Evolutionary conservation across 2,888 invertebrate species (phyloP), one percentile per base, ranked within the genome.

Genomic region (Crossocerus cetratus): DNA sequence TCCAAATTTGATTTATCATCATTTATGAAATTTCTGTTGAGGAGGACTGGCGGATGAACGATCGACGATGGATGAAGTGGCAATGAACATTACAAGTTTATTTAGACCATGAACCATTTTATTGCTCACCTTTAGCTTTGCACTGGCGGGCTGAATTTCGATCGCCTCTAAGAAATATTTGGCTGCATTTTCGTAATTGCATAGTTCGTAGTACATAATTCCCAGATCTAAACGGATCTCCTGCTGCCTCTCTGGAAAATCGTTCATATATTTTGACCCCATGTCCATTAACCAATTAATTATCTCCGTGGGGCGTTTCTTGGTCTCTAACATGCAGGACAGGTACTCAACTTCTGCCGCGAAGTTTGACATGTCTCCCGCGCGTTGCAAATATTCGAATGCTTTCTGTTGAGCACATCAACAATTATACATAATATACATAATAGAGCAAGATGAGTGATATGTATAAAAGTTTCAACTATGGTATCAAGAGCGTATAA

Each of bases 331-430:
- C 65, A 54, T 58, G 69, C 11, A 44, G 3, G 18, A 60, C 44
- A 32, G 23, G 23, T 74, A 74, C 0, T 42, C 13, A 0, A 61
- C 1, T 8, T 70, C 69, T 14, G 70, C 70, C 13, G 21, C 43
- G 20, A 70, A 70, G 11, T 74, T 74, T 11, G 55, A 14, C 20
- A 18, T 11, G 4, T 74, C 63, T 0, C 54, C 54, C 21, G 73
- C 73, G 11, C 62, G 49, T 58, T 74, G 61, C 3, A n/a, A 70
- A 20, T 66, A 74, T 2, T 70, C 44, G 3, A 74, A 5, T 0
- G 65, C 70, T 58, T 66, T 70, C 73, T 74, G 32, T 44, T 45
- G 67, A 45, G 43, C 32, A 62, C n/a, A n/a, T n/a, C n/a, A n/a
- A 66, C 20, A 11, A 32, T 22, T 21, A 55, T n/a, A n/a, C n/a